These are phyloP conservation scores for Synanthedon tipuliformis DNA, from an alignment of 2,888 invertebrate genomes.

Conservation along the genomic window DNA sequence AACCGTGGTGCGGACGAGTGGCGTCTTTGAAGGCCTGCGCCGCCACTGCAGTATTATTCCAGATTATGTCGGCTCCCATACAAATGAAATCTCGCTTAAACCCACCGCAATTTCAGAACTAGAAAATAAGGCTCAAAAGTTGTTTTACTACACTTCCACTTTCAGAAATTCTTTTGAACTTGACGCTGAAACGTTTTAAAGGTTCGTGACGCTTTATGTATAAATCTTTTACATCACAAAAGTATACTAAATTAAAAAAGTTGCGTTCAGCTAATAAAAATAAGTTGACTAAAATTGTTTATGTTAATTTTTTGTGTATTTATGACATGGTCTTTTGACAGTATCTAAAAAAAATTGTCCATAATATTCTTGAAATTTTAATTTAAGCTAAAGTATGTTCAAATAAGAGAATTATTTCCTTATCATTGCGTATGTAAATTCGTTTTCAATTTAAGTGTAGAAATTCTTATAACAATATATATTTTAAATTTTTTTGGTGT, in stretches of 20 bases:
- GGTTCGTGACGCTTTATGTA: constrained; percentile 10
- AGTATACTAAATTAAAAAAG: too few species aligned
- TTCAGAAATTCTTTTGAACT: constrained; percentile 45
- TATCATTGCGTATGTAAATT: too few species aligned
- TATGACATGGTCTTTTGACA: neutral
- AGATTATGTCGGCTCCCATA: constrained; percentile 66
- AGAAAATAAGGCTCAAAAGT: constrained; percentile 63
- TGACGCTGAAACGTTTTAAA: constrained; percentile 15
- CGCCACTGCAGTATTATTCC: constrained; percentile 65
- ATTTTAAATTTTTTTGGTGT: too few species aligned
- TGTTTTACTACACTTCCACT: constrained; percentile 59
- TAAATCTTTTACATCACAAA: neutral
- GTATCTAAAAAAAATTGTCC: too few species aligned
- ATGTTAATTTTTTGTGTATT: too few species aligned
- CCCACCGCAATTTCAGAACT: constrained; percentile 66
- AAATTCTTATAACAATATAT: too few species aligned
- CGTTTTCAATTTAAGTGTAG: too few species aligned
- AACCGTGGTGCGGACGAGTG: constrained; percentile 60
- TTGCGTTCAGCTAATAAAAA: too few species aligned
- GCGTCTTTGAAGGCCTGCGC: constrained; percentile 65
- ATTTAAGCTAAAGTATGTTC: too few species aligned
- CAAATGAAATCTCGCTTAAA: constrained; percentile 70
- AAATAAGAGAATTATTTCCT: too few species aligned
- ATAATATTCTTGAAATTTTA: too few species aligned
- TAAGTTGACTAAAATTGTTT: too few species aligned